Percentiles rank a stretch among this genome's conserved stretches.
Conservation (phyloP, 2,113 vertebrate species). For the Ptilonorhynchus violaceus region DNA sequence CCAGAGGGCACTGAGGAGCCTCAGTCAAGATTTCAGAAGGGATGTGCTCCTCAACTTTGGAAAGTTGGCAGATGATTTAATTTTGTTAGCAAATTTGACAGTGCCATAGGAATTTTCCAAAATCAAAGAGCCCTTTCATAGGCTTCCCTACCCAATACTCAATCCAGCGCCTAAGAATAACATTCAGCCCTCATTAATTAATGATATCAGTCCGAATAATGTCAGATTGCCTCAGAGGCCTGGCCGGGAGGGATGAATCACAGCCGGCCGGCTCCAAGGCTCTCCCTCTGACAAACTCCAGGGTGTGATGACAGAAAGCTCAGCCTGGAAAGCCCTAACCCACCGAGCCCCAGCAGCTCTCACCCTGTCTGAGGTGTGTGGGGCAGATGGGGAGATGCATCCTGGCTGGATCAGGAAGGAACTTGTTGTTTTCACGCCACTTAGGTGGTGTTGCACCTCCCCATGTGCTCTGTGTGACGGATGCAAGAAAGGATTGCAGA, state of each 20-base stretch:
- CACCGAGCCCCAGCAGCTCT: neutral
- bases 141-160: constrained; percentile 27
- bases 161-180: constrained; percentile 60
- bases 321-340: neutral
- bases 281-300: constrained; percentile 38
- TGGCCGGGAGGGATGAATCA: constrained; percentile 48
- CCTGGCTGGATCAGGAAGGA: neutral
- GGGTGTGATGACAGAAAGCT: neutral
- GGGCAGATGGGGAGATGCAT: neutral
- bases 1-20: constrained; percentile 32
- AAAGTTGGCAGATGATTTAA: constrained; percentile 56
- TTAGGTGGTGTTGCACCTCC: neutral
- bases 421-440: accelerated
- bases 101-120: constrained; percentile 56
- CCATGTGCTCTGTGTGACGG: neutral
- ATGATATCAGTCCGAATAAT: constrained; percentile 64
- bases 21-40: constrained; percentile 17
- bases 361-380: neutral
- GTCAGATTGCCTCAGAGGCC: constrained; percentile 60
- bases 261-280: neutral
- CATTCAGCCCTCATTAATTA: constrained; percentile 61
- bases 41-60: constrained; percentile 40
- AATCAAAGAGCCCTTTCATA: constrained; percentile 66
- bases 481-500: neutral
- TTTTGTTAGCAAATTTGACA: constrained; percentile 53